Evolutionary conservation across 1,140 invertebrate species (phyloP).

Genomic region (Drosophila pseudoananassae): DNA sequence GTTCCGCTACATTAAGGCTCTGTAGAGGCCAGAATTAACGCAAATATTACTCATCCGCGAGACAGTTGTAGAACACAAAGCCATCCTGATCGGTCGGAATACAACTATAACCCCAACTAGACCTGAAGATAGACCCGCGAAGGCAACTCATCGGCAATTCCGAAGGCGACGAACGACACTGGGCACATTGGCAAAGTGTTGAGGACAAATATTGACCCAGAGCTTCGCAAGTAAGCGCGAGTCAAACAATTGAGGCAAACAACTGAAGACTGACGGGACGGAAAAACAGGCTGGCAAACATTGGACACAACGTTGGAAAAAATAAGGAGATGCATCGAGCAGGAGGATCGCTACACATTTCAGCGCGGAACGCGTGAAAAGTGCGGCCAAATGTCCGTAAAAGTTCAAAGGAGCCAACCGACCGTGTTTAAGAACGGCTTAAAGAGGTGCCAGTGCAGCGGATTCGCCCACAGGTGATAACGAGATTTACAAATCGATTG

Average conservation of each 20-base stretch:
- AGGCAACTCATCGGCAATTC: conserved; percentile 16
- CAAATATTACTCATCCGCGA: conserved; percentile 33
- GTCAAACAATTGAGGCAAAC: conserved; percentile 75
- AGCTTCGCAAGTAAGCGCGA: conserved; percentile 81
- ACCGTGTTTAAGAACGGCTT: conserved; percentile 71
- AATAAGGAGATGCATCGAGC: background rate
- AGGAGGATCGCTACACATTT: conserved; percentile 40
- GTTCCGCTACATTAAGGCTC: conserved; percentile 6
- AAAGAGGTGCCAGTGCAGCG: conserved; percentile 24
- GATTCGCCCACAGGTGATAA: conserved; percentile 61
- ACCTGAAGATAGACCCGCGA: conserved; percentile 3
- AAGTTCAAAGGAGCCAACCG: conserved; percentile 65
- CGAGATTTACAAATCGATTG: conserved; percentile 82
- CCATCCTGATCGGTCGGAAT: conserved; percentile 9
- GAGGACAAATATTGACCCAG: conserved; percentile 73
- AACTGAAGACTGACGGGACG: conserved; percentile 35
- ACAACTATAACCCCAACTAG: background rate
- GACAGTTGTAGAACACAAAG: conserved; percentile 7
- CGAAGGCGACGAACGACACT: conserved; percentile 51
- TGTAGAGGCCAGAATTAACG: conserved; percentile 35
- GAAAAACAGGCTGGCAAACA: conserved; percentile 46
- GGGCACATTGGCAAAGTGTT: conserved; percentile 81
- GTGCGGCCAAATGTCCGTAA: conserved; percentile 32
- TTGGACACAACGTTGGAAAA: conserved; percentile 12
- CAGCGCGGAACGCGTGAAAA: conserved; percentile 48